A percentile compares a stretch with the other conserved stretches of the same genome.
phyloP scores from a whole-genome alignment of 2,888 invertebrate species.

The Teleogryllus oceanicus region DNA sequence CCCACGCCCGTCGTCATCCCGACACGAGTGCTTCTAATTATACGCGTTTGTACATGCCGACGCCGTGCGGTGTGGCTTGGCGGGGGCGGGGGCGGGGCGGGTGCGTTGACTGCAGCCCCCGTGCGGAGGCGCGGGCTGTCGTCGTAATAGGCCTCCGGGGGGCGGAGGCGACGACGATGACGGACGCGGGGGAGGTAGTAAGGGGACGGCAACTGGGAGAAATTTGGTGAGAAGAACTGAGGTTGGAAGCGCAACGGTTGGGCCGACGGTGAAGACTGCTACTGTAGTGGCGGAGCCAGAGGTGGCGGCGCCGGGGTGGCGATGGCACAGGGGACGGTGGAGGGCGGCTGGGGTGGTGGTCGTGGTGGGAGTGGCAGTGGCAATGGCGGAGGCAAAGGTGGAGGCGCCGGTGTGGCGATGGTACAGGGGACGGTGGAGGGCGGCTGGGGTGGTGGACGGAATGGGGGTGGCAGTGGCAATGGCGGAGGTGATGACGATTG shows the following conservation, averaged over 20 bases:
- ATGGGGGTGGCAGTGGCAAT: neutral
- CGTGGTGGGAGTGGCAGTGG: neutral
- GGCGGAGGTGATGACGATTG: neutral
- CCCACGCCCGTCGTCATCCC: neutral
- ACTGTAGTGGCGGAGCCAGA: neutral
- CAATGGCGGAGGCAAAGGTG: neutral
- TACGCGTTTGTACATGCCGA: neutral
- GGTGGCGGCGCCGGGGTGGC: neutral
- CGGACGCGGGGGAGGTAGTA: neutral
- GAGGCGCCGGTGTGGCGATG: neutral
- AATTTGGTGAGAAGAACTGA: neutral
- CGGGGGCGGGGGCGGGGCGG: neutral
- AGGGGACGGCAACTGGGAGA: neutral
- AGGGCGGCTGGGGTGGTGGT: neutral
- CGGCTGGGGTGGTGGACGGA: neutral
- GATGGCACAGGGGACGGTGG: neutral
- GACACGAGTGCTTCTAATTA: constrained; percentile 1
- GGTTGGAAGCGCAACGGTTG: neutral
- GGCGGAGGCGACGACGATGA: neutral
- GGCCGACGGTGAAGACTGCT: neutral
- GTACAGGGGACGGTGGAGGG: neutral
- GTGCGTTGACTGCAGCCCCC: neutral
- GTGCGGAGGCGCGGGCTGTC: neutral
- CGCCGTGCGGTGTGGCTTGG: neutral
- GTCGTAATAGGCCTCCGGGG: neutral